Conservation (phyloP, 2,888 invertebrate species). For the Xestoiulus laeticollis region DNA sequence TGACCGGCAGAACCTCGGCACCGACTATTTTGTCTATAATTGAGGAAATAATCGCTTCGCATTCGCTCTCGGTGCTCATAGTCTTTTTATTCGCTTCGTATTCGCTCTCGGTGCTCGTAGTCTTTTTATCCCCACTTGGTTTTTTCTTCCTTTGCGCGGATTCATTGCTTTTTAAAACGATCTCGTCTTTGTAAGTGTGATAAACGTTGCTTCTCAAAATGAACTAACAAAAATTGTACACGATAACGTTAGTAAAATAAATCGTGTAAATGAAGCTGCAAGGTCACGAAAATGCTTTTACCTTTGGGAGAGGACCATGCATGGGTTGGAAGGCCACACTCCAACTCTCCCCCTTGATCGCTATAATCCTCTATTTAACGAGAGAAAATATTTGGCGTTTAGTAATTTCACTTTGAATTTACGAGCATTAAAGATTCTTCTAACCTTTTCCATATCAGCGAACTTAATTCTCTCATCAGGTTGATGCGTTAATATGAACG, state of each 20-base stretch:
- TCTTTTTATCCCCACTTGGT: neutral
- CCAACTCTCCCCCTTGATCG: neutral
- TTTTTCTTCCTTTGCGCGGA: neutral
- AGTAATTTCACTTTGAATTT: neutral
- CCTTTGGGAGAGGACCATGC: neutral
- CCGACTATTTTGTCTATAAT: neutral
- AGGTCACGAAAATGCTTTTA: neutral
- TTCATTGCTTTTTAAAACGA: neutral
- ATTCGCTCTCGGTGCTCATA: neutral
- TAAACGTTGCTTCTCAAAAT: neutral
- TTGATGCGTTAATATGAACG: neutral
- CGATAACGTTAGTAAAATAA: neutral
- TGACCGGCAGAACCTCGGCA: neutral
- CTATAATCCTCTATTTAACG: neutral
- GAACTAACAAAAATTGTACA: neutral
- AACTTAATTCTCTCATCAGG: conserved; percentile 26
- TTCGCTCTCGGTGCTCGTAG: neutral
- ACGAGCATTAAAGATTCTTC: neutral
- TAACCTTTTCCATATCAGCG: neutral
- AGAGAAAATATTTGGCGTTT: neutral
- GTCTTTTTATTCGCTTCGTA: neutral
- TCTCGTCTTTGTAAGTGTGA: neutral
- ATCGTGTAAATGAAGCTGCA: neutral
- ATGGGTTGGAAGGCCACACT: neutral
- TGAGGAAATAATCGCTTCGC: neutral